Evolutionary conservation across 2,888 invertebrate species (phyloP).

Genomic region (Gerris lacustris): DNA sequence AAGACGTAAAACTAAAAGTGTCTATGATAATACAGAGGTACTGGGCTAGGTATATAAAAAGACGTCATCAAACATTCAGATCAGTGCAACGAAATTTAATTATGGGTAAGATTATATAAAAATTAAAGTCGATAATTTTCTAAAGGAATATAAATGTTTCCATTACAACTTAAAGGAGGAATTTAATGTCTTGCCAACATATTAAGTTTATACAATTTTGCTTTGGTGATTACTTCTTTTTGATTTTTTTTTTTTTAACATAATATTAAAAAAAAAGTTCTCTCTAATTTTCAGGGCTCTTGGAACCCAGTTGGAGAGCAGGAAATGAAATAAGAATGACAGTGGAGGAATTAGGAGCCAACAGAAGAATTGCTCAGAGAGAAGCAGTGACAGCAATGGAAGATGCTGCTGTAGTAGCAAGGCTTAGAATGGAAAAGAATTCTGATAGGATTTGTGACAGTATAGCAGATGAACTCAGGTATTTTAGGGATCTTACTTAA

Average conservation of each 20-base stretch:
- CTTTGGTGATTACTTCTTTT: no score
- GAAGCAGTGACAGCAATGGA: conserved; percentile 1
- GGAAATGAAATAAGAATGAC: not conserved
- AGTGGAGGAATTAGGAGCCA: not conserved
- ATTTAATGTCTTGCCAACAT: no score
- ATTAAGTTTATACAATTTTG: no score
- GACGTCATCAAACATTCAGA: not conserved
- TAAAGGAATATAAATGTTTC: no score
- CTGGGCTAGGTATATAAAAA: not conserved
- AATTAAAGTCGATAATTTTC: no score
- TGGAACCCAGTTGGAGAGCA: conserved; percentile 3
- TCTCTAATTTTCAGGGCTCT: not conserved
- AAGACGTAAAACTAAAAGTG: conserved; percentile 22
- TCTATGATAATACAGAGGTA: not conserved
- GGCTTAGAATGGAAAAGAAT: conserved; percentile 5
- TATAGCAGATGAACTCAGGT: conserved; percentile 8
- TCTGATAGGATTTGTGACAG: not conserved
- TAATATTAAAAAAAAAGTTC: no score
- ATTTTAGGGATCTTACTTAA: not conserved
- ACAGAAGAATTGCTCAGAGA: not conserved
- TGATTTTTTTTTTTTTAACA: no score
- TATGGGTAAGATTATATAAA: not conserved
- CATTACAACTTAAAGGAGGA: no score
- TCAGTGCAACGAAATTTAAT: not conserved
- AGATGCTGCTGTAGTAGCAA: not conserved